phyloP scores from a whole-genome alignment of 2,113 vertebrate species.

The Gnathonemus longibarbis region DNA sequence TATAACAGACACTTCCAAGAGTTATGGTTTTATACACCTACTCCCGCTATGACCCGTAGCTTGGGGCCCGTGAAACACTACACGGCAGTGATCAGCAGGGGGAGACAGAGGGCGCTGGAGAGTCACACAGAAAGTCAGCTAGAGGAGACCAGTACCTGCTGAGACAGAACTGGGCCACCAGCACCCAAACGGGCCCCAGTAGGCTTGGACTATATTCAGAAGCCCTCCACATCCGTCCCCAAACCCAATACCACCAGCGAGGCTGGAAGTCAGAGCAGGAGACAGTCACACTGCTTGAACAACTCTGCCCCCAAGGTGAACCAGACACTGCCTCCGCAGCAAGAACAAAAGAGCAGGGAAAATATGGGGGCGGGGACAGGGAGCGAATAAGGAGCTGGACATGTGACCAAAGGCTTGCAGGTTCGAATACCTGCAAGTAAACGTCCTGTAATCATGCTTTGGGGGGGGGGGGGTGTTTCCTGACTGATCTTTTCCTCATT shows the following conservation, averaged over 20 bases:
- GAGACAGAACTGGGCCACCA: slow-evolving; percentile 15
- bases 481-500: background rate
- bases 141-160: background rate
- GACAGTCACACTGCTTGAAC: background rate
- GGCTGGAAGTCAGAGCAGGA: background rate
- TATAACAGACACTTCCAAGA: slow-evolving; percentile 3
- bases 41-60: background rate
- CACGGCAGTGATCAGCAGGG: background rate
- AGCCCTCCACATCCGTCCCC: background rate
- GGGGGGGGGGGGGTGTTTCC: background rate
- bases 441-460: background rate
- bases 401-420: background rate
- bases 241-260: background rate
- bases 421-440: background rate
- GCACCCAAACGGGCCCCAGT: background rate
- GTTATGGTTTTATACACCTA: background rate
- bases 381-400: background rate
- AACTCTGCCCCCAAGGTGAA: background rate
- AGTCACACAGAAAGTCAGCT: background rate
- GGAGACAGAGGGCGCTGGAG: background rate
- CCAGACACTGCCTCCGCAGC: background rate
- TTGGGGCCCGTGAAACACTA: background rate
- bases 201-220: slow-evolving; percentile 1
- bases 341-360: background rate
- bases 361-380: background rate